Evolutionary conservation across 2,888 invertebrate species (phyloP).

Genomic region (Scotopteryx bipunctaria): DNA sequence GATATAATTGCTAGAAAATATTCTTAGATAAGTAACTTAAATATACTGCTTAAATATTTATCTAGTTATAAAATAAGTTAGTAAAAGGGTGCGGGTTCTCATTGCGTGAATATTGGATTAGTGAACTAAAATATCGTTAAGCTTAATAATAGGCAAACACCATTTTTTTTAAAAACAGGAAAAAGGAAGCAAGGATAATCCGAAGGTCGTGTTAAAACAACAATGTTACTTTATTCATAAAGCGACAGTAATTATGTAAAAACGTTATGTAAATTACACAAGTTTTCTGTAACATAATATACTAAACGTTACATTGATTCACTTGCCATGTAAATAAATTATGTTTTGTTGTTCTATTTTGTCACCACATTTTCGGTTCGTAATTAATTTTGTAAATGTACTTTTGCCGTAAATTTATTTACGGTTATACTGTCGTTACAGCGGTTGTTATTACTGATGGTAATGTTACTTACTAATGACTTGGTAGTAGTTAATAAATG

Average conservation of each 20-base stretch:
- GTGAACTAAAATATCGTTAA: background rate
- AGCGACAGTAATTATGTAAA: constrained; percentile 43
- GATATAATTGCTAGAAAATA: no score
- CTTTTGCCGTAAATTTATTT: constrained; percentile 10
- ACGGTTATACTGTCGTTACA: constrained; percentile 2
- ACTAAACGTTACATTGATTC: no score
- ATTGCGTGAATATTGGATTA: background rate
- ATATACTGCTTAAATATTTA: no score
- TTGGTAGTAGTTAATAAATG: background rate
- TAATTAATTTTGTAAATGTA: constrained; percentile 1
- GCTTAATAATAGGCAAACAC: constrained; percentile 8
- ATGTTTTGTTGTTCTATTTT: background rate
- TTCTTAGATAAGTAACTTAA: no score
- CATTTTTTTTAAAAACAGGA: constrained; percentile 21
- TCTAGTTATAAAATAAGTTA: no score
- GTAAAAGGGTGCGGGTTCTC: background rate
- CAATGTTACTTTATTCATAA: constrained; percentile 30
- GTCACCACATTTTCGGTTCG: background rate
- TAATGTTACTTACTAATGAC: constrained; percentile 5
- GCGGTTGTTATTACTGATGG: background rate
- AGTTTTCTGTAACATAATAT: constrained; percentile 25
- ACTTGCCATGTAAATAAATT: no score
- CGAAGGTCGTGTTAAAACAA: constrained; percentile 31
- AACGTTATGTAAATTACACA: constrained; percentile 32
- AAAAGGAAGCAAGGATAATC: constrained; percentile 24